Evolutionary conservation across 2,113 vertebrate genomes (phyloP).

Genomic region (Amphiprion percula): DNA sequence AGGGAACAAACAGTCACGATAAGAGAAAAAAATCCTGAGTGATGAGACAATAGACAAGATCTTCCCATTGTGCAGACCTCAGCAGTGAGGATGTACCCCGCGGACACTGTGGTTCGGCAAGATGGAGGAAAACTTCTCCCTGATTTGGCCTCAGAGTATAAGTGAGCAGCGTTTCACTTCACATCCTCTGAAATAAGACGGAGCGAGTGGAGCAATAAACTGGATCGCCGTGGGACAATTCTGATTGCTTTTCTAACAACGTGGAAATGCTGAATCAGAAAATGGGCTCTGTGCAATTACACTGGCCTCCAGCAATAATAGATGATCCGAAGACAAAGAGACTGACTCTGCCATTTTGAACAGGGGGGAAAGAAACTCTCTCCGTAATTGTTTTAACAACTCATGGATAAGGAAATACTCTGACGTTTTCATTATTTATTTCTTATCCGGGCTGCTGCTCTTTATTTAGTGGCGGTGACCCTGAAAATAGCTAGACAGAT

Average conservation of each 20-base stretch:
- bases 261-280: slow-evolving; percentile 68
- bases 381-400: slow-evolving; percentile 34
- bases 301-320: slow-evolving; percentile 46
- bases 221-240: slow-evolving; percentile 47
- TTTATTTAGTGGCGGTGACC: slow-evolving; percentile 25
- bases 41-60: slow-evolving; percentile 45
- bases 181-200: slow-evolving; percentile 59
- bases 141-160: slow-evolving; percentile 43
- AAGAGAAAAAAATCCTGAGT: slow-evolving; percentile 19
- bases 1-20: neutral
- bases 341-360: slow-evolving; percentile 30
- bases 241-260: slow-evolving; percentile 64
- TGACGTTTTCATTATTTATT: slow-evolving; percentile 35
- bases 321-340: slow-evolving; percentile 47
- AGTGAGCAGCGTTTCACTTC: slow-evolving; percentile 27
- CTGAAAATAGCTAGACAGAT: slow-evolving; percentile 10
- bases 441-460: neutral
- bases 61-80: slow-evolving; percentile 54
- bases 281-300: slow-evolving; percentile 48
- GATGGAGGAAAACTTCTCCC: slow-evolving; percentile 17
- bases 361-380: neutral
- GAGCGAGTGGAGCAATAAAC: slow-evolving; percentile 55
- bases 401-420: slow-evolving; percentile 32
- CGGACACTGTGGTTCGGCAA: slow-evolving; percentile 28
- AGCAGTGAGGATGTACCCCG: slow-evolving; percentile 27